Conservation (phyloP, 53 echinoderm and acorn worm genomes). For the Paracentrotus lividus region DNA sequence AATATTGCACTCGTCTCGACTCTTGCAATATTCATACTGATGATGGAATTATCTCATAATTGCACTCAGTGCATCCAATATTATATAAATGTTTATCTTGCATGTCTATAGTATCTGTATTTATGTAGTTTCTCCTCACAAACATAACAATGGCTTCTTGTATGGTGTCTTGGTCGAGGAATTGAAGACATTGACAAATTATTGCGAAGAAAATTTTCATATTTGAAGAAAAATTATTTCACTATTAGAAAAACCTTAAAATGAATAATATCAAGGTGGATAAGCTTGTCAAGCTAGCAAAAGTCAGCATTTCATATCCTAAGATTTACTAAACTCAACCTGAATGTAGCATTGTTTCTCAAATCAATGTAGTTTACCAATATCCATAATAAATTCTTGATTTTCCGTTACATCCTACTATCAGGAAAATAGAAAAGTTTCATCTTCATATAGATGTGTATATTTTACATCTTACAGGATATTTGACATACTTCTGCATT, state of each 20-base stretch:
- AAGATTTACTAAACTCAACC: background rate
- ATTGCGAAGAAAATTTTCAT: too few species aligned
- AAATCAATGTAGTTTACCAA: too few species aligned
- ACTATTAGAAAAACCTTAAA: too few species aligned
- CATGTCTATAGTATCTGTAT: conserved; percentile 95
- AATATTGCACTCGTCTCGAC: background rate
- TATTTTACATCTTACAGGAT: background rate
- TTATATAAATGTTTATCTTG: conserved; percentile 81
- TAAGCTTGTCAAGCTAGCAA: too few species aligned
- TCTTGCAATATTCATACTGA: background rate
- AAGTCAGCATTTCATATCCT: background rate
- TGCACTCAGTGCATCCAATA: too few species aligned
- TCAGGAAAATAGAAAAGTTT: background rate
- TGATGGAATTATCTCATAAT: background rate
- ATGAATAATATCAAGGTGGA: too few species aligned
- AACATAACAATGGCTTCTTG: conserved; percentile 97
- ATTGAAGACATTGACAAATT: conserved; percentile 82
- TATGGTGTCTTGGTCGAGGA: conserved; percentile 96
- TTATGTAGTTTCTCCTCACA: conserved; percentile 92
- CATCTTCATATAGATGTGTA: background rate
- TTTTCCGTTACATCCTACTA: too few species aligned
- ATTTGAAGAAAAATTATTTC: too few species aligned
- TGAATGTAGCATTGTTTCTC: background rate
- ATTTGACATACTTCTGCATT: conserved; percentile 88
- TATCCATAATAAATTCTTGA: too few species aligned